A percentile compares a stretch with the other conserved stretches of the same genome.
Conservation (phyloP, 2,888 invertebrate genomes). For the Parascotia fuliginaria region DNA sequence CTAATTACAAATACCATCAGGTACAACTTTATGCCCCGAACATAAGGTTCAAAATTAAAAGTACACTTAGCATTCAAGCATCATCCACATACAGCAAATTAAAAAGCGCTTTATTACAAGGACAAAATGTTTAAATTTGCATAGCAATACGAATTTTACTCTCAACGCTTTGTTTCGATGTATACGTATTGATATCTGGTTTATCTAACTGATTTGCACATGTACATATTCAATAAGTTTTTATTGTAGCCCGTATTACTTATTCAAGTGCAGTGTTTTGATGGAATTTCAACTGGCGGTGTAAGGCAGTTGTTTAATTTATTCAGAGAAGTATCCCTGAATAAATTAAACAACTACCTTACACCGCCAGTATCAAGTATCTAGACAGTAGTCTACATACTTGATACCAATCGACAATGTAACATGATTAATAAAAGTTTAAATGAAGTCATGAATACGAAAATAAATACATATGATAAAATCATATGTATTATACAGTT, state of each 20-base stretch:
- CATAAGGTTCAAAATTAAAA: constrained; percentile 17
- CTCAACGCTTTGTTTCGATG: constrained; percentile 22
- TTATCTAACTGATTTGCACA: constrained; percentile 48
- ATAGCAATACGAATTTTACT: constrained; percentile 8
- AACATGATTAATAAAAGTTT: too few relatives aligned
- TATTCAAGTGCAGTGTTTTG: constrained; percentile 13
- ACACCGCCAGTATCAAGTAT: too few relatives aligned
- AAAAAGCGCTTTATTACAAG: constrained; percentile 6
- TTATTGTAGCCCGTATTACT: constrained; percentile 24
- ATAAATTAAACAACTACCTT: too few relatives aligned
- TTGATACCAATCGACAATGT: too few relatives aligned
- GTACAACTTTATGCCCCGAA: neutral
- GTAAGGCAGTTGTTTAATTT: neutral
- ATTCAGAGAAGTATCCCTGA: too few relatives aligned
- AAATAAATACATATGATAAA: too few relatives aligned
- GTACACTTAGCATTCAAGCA: constrained; percentile 7
- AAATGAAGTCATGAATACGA: too few relatives aligned
- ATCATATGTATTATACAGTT: too few relatives aligned
- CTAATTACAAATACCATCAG: constrained; percentile 3
- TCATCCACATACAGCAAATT: neutral
- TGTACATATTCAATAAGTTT: constrained; percentile 43
- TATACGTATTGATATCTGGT: constrained; percentile 37
- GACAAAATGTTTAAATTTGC: constrained; percentile 15
- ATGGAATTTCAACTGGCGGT: constrained; percentile 10
- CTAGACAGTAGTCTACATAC: too few relatives aligned